phyloP scores from a whole-genome alignment of 2,797 vertebrate species.

The Presbytis comata region DNA sequence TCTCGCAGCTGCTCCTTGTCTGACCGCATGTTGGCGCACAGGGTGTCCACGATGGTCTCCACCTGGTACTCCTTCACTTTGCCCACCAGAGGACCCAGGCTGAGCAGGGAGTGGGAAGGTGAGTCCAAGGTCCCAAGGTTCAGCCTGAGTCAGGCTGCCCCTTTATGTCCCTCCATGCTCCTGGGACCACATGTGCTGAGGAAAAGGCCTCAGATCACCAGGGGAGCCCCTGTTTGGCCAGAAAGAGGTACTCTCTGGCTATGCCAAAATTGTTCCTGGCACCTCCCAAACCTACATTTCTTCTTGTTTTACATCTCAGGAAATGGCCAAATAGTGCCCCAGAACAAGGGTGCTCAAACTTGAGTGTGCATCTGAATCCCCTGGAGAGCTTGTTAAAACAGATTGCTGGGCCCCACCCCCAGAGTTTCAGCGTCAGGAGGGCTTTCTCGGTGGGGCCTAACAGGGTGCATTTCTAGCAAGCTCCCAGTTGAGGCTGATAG shows the following conservation, averaged over 20 bases:
- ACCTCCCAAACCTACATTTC: not conserved
- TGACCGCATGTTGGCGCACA: constrained; percentile 95
- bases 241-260: not conserved
- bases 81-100: constrained; percentile 94
- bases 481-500: not conserved
- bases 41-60: constrained; percentile 94
- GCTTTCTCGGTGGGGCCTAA: not conserved
- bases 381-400: not conserved
- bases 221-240: not conserved
- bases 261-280: not conserved
- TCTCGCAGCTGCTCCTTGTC: constrained; percentile 97
- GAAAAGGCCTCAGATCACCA: not conserved
- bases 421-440: not conserved
- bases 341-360: not conserved
- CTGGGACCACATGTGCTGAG: not conserved
- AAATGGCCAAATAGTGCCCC: not conserved
- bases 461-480: not conserved
- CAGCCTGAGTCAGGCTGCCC: not conserved
- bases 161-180: not conserved
- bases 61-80: constrained; percentile 98
- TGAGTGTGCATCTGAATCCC: not conserved
- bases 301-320: not conserved
- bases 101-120: constrained; percentile 62
- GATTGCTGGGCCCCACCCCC: not conserved
- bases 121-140: not conserved